Base-by-base conservation (phyloP, 2,797 vertebrate species). In the Threskiornis aethiopicus region DNA sequence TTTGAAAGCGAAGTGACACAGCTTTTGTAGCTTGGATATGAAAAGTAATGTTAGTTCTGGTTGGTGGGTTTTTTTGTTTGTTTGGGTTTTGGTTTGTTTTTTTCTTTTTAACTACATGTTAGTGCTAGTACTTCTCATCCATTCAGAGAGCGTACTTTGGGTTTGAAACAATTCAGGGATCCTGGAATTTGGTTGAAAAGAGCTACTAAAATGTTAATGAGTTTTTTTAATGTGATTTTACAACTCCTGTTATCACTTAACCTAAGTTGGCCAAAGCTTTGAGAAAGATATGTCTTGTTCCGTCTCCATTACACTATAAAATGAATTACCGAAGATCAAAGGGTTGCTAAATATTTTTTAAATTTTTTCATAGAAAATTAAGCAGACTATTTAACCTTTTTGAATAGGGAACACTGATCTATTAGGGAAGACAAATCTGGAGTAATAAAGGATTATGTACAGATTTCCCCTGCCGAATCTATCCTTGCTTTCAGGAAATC, bases 1-100 rank as follows among this genome's bases (percentile, higher is more conserved):
- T 96, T 57, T 64, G 67, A 87, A 96, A 94, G 51, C 66, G 81
- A 93, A 90, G 75, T 67, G 67, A 39, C 92, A 96, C 66, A 96
- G 78, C n/a, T 93, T 92, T 83, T 59, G 16, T 73, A 59, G 81
- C 52, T 80, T 87, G 67, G 24, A 12, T 82, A 73, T 70, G 76
- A 89, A 90, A 94, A 95, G 47, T 42, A 73, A 52, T 29, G 52
- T 57, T 80, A 80, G 39, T 14, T 83, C 44, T 58, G 19, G 11
- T 67, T 49, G 15, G 33, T 72, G 15, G 0, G 13, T 28, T 84
- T 82, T 26, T 62, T 75, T 39, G 18, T 18, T 84, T 87, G 19
- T 16, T 85, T 61, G 22, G 47, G 22, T 78, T 92, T 75, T 62
- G 10, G 6, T 52, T 28, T 24, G 24, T 44, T 35, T 4, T 41